Evolutionary conservation across 2,888 invertebrate species (phyloP), one percentile per base, ranked within the genome.

Genomic region (Polietes domitor): DNA sequence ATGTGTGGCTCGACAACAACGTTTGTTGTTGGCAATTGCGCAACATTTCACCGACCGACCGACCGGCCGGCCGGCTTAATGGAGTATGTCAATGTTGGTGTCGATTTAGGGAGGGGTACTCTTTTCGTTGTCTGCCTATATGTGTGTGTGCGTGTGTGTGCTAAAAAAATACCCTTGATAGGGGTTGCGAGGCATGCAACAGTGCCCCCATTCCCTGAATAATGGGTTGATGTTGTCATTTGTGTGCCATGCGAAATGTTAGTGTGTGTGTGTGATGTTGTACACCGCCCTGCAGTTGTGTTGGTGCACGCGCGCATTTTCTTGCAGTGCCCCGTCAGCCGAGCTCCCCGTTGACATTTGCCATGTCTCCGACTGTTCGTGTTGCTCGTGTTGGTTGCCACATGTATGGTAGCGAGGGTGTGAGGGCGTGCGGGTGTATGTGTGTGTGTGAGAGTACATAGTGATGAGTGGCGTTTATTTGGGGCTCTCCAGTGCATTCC

Each of bases 301-400:
- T 83, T 80, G 65, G 80, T 82, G 58, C 85, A 85, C 83, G 85
- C 86, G 86, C 86, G 77, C 83, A 79, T 74, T 86, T 85, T 82
- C 70, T 37, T 71, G 77, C 47, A 68, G 26, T 75, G 76, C 71
- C 68, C 28, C 78, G 37, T 32, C 70, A 28, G 21, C 83, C 74
- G 78, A 79, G 65, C 76, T 77, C 77, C 81, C 80, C 77, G 81
- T 81, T 81, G 83, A 78, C 84, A 85, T 81, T 83, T 83, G 19
- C 6, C 2, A 10, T 53, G 24, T 32, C 19, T 26, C 9, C 15
- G 2, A 26, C n/a, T 4, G 3, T 26, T 7, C 26, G 9, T 12
- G n/a, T 47, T 41, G 70, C 61, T 17, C 53, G 26, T n/a, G 47
- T 19, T 28, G 28, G 9, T 32, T 70, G 47, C 79, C 75, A 28